Base-by-base conservation (phyloP, 2,113 vertebrate species). In the Copsychus sechellarum region DNA sequence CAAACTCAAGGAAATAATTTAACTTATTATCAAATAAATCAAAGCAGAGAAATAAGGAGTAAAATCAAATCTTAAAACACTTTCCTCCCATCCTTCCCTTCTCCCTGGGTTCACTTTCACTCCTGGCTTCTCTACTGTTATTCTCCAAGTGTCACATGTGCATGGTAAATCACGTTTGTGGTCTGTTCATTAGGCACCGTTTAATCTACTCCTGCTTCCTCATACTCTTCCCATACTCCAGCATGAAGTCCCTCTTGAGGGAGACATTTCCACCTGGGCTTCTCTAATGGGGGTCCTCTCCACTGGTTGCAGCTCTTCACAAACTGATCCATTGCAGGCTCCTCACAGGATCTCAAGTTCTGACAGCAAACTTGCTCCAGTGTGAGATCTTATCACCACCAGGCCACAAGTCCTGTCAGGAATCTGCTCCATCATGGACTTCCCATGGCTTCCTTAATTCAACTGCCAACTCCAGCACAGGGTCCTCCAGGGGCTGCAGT, bases 121-220 rank as follows among this genome's bases (percentile, higher is more conserved):
- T 40, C 40, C 34, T 11, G 5, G 23, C 6, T 65, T 45, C 16
- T 54, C 18, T 50, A 3, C 8, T 2, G 2, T 33, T 40, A 54
- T 7, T 4, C 12, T 2, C 4, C 0, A 2, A 23, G 12, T 3
- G 11, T 16, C 19, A 14, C 40, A 36, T 7, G 3, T 8, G 2
- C 3, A 36, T 5, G 2, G 16, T 36, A 51, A 61, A 51, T 28
- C 0, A 2, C 8, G 9, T 1, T 38, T 47, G 7, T 1, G 2
- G 13, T 42, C 26, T 67, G 26, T 57, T 84, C 26, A 45, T 61
- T 29, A 29, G 1, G 0, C 8, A 11, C 7, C 40, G 5, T 67
- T 7, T 62, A 40, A 14, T 6, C 12, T 0, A 2, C 16, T 71
- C 23, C 22, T 38, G 38, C 9, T 16, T 58, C 7, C 21, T 81